Evolutionary conservation across 2,113 vertebrate genomes (phyloP).

Genomic region (Phylloscopus trochiloides): DNA sequence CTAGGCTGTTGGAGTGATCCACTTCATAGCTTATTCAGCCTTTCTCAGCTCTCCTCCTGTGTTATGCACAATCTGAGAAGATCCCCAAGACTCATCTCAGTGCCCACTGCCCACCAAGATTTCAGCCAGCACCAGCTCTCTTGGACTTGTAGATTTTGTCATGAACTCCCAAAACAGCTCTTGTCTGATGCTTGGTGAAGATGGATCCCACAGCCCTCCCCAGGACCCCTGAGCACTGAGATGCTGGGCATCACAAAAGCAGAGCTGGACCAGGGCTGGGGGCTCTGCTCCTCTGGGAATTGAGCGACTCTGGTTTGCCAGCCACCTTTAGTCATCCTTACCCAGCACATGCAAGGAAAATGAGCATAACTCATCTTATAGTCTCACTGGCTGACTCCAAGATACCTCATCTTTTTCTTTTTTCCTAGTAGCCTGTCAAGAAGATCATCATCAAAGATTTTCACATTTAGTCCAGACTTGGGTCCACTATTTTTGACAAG

Average conservation of each 20-base stretch:
- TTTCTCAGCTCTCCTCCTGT: not conserved
- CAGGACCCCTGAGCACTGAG: not conserved
- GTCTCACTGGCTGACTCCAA: not conserved
- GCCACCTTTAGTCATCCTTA: not conserved
- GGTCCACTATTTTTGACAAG: not conserved
- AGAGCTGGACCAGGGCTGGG: not conserved
- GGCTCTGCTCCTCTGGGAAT: not conserved
- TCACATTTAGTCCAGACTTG: not conserved
- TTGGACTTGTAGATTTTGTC: not conserved
- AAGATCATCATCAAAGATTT: not conserved
- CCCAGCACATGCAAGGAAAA: not conserved
- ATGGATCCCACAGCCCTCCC: not conserved
- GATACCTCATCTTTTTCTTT: not conserved
- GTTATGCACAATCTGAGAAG: not conserved
- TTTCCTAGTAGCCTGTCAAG: not conserved
- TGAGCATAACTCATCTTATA: not conserved
- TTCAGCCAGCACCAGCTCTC: not conserved
- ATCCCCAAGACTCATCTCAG: not conserved
- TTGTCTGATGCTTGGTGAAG: not conserved
- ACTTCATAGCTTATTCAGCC: not conserved
- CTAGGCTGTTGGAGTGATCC: not conserved
- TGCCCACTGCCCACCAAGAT: not conserved
- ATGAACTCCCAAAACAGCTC: not conserved
- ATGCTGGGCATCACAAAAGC: not conserved
- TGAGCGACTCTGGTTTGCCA: not conserved